Conservation (phyloP, 2,797 vertebrate genomes). For the Cetoscarus ocellatus region DNA sequence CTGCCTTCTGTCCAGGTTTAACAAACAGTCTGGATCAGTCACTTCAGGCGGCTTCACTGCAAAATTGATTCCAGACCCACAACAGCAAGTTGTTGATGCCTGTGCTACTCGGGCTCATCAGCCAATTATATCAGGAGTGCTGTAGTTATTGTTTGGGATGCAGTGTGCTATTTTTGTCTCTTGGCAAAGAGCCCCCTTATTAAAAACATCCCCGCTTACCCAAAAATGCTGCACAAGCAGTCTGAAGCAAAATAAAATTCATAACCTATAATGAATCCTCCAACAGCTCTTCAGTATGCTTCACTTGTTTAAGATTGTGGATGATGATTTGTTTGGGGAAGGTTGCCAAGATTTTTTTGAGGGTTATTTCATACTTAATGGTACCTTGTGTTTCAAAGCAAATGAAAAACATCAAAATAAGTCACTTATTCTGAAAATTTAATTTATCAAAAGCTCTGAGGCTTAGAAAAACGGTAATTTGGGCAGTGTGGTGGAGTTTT, state of each 20-base stretch:
- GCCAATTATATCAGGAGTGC: conserved; percentile 47
- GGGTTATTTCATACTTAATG: too few relatives aligned
- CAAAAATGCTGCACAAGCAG: conserved; percentile 37
- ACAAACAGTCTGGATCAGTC: conserved; percentile 59
- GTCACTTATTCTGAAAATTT: too few relatives aligned
- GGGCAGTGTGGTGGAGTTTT: too few relatives aligned
- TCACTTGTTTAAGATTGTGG: neutral
- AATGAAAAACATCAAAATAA: too few relatives aligned
- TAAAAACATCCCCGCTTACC: conserved; percentile 23
- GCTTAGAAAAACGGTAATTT: too few relatives aligned
- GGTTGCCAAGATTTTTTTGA: too few relatives aligned
- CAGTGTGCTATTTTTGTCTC: conserved; percentile 32
- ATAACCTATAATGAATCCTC: conserved; percentile 2
- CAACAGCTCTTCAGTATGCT: neutral
- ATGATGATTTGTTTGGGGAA: too few relatives aligned
- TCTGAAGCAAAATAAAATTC: conserved; percentile 18
- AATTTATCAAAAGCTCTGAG: too few relatives aligned
- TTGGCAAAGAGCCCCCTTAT: conserved; percentile 14
- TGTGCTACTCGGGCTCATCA: conserved; percentile 48
- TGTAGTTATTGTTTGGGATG: conserved; percentile 33
- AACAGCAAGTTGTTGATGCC: conserved; percentile 51
- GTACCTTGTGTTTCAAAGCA: too few relatives aligned
- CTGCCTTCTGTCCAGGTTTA: conserved; percentile 35
- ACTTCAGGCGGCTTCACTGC: conserved; percentile 47
- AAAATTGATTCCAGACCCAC: conserved; percentile 53